Evolutionary conservation across 2,113 vertebrate genomes (phyloP).

Genomic region (Ailurus styani): DNA sequence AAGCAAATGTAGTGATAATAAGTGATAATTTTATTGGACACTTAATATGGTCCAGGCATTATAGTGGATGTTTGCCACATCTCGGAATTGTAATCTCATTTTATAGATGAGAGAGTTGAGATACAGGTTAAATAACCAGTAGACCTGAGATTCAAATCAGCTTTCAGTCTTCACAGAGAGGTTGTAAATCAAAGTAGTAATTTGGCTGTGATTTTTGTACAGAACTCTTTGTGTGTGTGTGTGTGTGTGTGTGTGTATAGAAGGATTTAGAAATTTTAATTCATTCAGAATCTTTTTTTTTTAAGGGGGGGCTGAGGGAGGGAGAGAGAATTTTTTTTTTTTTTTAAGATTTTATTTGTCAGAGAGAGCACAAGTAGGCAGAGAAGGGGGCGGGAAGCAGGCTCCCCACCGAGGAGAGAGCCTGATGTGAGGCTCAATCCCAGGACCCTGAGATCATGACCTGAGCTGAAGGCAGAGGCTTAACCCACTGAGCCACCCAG

Average conservation of each 20-base stretch:
- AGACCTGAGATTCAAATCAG: neutral
- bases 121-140: conserved; percentile 9
- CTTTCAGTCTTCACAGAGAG: neutral
- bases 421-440: no score
- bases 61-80: neutral
- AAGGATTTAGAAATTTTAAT: neutral
- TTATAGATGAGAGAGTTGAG: neutral
- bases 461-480: no score
- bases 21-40: neutral
- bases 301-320: neutral
- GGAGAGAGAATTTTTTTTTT: neutral
- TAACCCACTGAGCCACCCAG: no score
- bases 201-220: neutral
- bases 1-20: neutral
- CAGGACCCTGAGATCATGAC: no score
- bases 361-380: no score
- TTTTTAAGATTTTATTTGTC: no score
- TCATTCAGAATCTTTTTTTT: neutral
- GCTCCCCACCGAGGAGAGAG: no score
- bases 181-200: neutral
- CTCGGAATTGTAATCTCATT: neutral
- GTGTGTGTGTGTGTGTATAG: neutral
- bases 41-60: neutral
- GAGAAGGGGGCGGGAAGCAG: no score
- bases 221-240: neutral